Conservation (phyloP, 1,140 invertebrate species). For the Lepidurus arcticus region DNA sequence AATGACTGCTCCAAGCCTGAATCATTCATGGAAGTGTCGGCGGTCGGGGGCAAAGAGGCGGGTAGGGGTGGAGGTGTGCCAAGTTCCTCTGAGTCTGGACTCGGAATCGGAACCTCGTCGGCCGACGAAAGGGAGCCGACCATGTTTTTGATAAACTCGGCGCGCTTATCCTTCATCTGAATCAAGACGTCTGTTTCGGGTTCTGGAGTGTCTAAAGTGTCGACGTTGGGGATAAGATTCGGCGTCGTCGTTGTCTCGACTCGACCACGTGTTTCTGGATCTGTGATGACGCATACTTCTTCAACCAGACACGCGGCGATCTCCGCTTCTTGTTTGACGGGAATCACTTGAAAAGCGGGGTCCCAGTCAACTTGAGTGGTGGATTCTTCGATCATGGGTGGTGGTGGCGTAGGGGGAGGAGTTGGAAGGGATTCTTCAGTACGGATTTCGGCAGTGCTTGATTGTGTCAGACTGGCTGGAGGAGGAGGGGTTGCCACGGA, state of each 20-base stretch:
- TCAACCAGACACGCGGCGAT: background rate
- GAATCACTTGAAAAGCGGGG: background rate
- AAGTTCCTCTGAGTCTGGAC: background rate
- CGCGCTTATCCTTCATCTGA: background rate
- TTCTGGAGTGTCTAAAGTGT: background rate
- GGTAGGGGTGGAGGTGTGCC: background rate
- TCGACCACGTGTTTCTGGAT: background rate
- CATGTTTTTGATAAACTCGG: background rate
- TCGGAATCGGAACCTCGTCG: background rate
- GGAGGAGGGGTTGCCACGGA: constrained; percentile 4
- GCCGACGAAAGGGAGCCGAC: background rate
- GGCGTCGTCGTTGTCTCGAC: background rate
- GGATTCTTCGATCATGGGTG: background rate
- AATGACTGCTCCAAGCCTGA: constrained; percentile 4
- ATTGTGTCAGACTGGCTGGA: background rate
- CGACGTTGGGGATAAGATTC: background rate
- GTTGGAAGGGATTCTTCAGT: background rate
- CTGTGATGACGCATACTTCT: background rate
- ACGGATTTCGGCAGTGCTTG: background rate
- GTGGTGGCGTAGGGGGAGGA: background rate
- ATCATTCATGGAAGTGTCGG: background rate
- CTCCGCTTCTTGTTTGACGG: background rate
- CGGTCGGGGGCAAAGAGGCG: background rate
- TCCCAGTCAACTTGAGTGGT: background rate
- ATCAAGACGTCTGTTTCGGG: background rate